These are phyloP conservation scores for Pectinophora gossypiella DNA, from an alignment of 1,140 invertebrate species.

Conservation along the genomic window DNA sequence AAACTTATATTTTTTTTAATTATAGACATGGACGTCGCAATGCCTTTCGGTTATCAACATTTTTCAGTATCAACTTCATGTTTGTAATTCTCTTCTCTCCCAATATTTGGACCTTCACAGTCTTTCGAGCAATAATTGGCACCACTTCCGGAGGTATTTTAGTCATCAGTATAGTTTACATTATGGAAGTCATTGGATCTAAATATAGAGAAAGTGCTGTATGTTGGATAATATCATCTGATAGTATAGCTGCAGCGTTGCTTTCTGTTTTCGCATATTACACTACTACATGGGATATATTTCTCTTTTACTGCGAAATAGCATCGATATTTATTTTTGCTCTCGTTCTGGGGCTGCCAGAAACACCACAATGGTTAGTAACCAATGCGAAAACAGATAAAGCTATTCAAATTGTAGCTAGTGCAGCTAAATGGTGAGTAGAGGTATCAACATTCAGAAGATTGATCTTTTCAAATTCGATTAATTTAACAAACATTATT, in stretches of 20 bases:
- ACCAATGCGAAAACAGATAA: slow-evolving; percentile 28
- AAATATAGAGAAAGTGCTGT: slow-evolving; percentile 30
- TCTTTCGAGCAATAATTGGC: slow-evolving; percentile 33
- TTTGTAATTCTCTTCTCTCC: slow-evolving; percentile 28
- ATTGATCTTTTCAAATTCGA: not conserved
- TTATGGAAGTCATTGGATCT: slow-evolving; percentile 38
- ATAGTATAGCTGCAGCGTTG: slow-evolving; percentile 25
- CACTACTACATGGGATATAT: slow-evolving; percentile 33
- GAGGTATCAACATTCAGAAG: not conserved
- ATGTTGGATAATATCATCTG: slow-evolving; percentile 23
- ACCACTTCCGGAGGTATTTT: slow-evolving; percentile 35
- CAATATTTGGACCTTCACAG: slow-evolving; percentile 30
- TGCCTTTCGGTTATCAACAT: slow-evolving; percentile 22
- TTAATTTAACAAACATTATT: slow-evolving; percentile 6
- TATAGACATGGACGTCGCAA: slow-evolving; percentile 41
- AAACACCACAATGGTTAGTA: slow-evolving; percentile 47
- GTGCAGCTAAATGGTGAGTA: slow-evolving; percentile 39
- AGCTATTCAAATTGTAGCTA: slow-evolving; percentile 29
- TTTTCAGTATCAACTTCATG: slow-evolving; percentile 31
- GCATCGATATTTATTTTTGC: slow-evolving; percentile 25
- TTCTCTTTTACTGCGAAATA: slow-evolving; percentile 19
- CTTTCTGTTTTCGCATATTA: slow-evolving; percentile 37
- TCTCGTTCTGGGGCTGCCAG: slow-evolving; percentile 29
- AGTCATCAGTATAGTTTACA: slow-evolving; percentile 22
- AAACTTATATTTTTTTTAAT: slow-evolving; percentile 11